Base-by-base conservation (phyloP, 1,140 invertebrate species). In the Sminthurides bifidus region DNA sequence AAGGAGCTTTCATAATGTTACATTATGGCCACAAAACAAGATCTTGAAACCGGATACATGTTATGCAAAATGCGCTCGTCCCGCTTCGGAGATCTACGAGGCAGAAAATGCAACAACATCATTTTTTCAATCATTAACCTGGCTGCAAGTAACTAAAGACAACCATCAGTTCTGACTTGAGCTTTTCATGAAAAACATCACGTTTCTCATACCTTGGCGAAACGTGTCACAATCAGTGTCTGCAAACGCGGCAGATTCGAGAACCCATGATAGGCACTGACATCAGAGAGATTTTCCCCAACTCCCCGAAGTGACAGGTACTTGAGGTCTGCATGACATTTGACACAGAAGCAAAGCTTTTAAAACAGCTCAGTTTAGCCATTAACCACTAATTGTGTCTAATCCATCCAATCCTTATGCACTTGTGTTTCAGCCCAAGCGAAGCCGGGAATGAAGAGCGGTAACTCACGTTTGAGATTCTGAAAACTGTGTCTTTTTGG, bases 1-100 rank as follows among this genome's bases (percentile, higher is more conserved):
- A n/a, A n/a, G n/a, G n/a, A n/a, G n/a, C n/a, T n/a, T n/a, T n/a
- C n/a, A n/a, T n/a, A n/a, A n/a, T n/a, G n/a, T 43, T 19, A 43
- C 17, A 43, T 10, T 19, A 43, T 43, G 41, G 41, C 41, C n/a
- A 43, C 41, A 43, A 43, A 43, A 43, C 41, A 43, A 17, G 15
- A 15, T 43, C 41, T 43, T 10, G 41, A 43, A 6, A 6, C 6
- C n/a, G 41, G 41, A 19, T 43, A 43, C 41, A 43, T 43, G 8
- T 43, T 21, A 17, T 43, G 6, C 24, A 43, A 43, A 19, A 17
- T 19, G n/a, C n/a, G n/a, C n/a, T 21, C 24, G 6, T 43, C 41
- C 24, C 8, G 10, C 41, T 6, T 43, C 41, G 8, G 41, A 23
- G 17, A 8, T 10, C 17, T 19, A 21, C 41, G n/a, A 19, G 15